Conservation (phyloP, 53 echinoderm and acorn worm species). For the Apostichopus leukothele region DNA sequence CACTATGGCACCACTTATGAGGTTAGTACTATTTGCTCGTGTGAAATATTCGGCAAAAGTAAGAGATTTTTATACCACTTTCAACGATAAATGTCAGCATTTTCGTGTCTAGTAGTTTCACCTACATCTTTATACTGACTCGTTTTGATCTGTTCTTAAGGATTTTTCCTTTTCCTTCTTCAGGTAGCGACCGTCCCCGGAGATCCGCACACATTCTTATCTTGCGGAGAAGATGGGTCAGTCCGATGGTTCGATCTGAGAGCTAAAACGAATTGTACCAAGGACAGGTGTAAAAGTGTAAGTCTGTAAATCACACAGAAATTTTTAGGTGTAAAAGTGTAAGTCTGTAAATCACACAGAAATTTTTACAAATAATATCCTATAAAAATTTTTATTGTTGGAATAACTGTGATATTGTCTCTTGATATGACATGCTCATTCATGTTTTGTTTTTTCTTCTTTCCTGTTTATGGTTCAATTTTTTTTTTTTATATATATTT, state of each 20-base stretch:
- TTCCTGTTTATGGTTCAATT: too few relatives aligned
- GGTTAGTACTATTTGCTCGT: conserved; percentile 38
- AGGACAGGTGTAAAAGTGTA: conserved; percentile 93
- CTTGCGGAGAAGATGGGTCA: conserved; percentile 95
- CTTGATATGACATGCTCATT: too few relatives aligned
- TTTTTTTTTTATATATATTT: too few relatives aligned
- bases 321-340: conserved; percentile 76
- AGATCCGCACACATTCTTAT: conserved; percentile 91
- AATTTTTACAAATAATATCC: too few relatives aligned
- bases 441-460: too few relatives aligned
- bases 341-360: background rate
- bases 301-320: background rate
- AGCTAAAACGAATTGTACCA: conserved; percentile 82
- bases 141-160: background rate
- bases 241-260: conserved; percentile 96
- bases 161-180: background rate
- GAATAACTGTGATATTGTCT: too few relatives aligned
- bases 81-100: too few relatives aligned
- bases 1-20: conserved; percentile 97
- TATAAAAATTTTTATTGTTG: too few relatives aligned
- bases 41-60: too few relatives aligned
- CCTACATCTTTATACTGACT: background rate
- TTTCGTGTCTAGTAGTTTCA: background rate
- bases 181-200: conserved; percentile 40
- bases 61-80: too few relatives aligned